Evolutionary conservation across 30 jellyfish, hydroid and myxozoan species (phyloP), one percentile per base, ranked within the genome.

Genomic region (Chironex yamaguchii): DNA sequence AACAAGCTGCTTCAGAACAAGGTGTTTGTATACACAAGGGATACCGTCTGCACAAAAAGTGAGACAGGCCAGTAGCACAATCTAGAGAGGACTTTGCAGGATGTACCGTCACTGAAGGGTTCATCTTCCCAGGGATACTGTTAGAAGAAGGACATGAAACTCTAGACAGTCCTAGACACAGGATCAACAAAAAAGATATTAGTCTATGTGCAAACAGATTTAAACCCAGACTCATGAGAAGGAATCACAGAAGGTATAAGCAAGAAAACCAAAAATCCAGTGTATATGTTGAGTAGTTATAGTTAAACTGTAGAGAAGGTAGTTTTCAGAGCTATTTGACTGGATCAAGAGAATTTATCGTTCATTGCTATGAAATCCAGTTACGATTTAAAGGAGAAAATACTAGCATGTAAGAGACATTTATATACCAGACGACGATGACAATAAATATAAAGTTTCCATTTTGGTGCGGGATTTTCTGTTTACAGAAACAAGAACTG

Each of bases 21-120:
- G 90, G 34, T 79, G 90, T 63, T 79, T 79, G 82, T 30, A 79
- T 62, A 52, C 90, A 79, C 66, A 82, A 79, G 31, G 35, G 74
- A 33, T 62, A 82, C n/a, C 63, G 90, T 35, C 48, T 62, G 62
- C 83, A 79, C 50, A 82, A 62, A 63, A 74, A 79, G 23, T 62
- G 90, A 63, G 64, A 2, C 13, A 64, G 36, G 89, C 53, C 21
- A 23, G 36, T 31, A n/a, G 79, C n/a, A n/a, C 53, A 25, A 23
- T 25, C 50, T 6, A 67, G 62, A 34, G 67, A 14, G 30, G 62
- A 42, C 28, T 36, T 51, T 12, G 34, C 36, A 36, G 78, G 17
- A 29, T 76, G 34, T 66, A 76, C 79, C 34, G 79, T 42, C 29
- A 1, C 67, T 50, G 58, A 53, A 52, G 89, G 62, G 20, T 76